These are phyloP conservation scores for Garra rufa DNA, from an alignment of 2,113 vertebrate species.

Conservation along the genomic window DNA sequence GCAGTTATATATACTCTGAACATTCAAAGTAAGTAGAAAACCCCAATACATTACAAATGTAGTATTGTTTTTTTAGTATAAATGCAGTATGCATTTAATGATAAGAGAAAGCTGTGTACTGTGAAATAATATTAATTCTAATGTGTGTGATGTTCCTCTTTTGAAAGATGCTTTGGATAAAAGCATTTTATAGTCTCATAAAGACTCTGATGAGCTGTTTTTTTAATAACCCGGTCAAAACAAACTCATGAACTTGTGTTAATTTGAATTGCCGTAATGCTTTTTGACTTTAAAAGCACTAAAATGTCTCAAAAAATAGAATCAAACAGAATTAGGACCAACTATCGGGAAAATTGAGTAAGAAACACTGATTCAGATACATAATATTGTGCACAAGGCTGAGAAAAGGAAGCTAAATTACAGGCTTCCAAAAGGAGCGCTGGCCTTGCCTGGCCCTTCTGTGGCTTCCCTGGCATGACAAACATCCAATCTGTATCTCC, in stretches of 20 bases:
- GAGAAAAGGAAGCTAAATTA: slow-evolving; percentile 60
- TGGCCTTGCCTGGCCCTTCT: slow-evolving; percentile 40
- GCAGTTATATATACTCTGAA: no score
- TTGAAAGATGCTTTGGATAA: not conserved
- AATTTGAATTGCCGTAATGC: not conserved
- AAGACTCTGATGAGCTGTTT: not conserved
- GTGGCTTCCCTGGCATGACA: slow-evolving; percentile 45
- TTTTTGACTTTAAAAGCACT: not conserved
- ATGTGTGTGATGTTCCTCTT: not conserved
- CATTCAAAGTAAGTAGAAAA: no score
- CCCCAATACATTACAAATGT: no score
- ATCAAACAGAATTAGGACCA: not conserved
- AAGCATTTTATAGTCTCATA: not conserved
- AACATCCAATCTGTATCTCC: slow-evolving; percentile 50
- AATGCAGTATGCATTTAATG: not conserved
- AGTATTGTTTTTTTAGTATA: not conserved
- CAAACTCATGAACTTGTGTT: not conserved
- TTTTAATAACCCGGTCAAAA: not conserved
- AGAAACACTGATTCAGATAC: not conserved
- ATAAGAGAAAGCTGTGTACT: no score
- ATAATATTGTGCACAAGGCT: slow-evolving; percentile 39
- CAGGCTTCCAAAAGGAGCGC: slow-evolving; percentile 50
- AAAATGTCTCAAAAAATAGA: not conserved
- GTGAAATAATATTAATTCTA: not conserved
- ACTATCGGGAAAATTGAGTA: not conserved